Evolutionary conservation across 2,888 invertebrate species (phyloP), one percentile per base, ranked within the genome.

Genomic region (Limnephilus marmoratus): DNA sequence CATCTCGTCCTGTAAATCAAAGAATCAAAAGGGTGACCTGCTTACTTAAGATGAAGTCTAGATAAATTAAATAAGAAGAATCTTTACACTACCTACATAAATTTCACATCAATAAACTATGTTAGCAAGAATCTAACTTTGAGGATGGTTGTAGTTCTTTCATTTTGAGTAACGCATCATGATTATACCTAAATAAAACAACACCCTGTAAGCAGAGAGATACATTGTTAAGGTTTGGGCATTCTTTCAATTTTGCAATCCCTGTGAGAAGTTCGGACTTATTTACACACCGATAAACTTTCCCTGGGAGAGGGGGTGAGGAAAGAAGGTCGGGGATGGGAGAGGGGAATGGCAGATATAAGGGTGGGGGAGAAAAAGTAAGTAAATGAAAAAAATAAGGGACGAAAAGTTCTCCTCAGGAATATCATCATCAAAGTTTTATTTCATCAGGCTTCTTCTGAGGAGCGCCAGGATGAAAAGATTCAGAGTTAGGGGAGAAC

Each of bases 191-290:
- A 24, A 68, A 68, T 68, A 68, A 68, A 68, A n/a, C 1, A 68
- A 68, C 68, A 68, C n/a, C n/a, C 68, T 68, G 9, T 68, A n/a
- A n/a, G 68, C 24, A 24, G 24, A 68, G n/a, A 68, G 68, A 68
- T 68, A 68, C 9, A 68, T 68, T n/a, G 45, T 87, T 68, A 68
- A 53, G 37, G 82, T 89, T 89, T 15, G 53, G 53, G 91, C 82
- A 91, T 91, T 91, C 89, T 89, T 91, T 91, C 91, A 91, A 91
- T 91, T 91, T 91, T 89, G 91, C 53, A 91, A 91, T 91, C 91
- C 91, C 91, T 91, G 88, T 31, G 29, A 89, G 88, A 91, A 53
- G 88, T 91, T 49, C 83, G 89, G 91, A 91, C 91, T 91, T 91
- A 91, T 91, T 91, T 91, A 91, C 91, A 91, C 91, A 82, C 89